Percentiles rank a stretch among this genome's conserved stretches.
Evolutionary conservation across 2,113 vertebrate genomes (phyloP).

Genomic region (Brachypodius melanocephalos): DNA sequence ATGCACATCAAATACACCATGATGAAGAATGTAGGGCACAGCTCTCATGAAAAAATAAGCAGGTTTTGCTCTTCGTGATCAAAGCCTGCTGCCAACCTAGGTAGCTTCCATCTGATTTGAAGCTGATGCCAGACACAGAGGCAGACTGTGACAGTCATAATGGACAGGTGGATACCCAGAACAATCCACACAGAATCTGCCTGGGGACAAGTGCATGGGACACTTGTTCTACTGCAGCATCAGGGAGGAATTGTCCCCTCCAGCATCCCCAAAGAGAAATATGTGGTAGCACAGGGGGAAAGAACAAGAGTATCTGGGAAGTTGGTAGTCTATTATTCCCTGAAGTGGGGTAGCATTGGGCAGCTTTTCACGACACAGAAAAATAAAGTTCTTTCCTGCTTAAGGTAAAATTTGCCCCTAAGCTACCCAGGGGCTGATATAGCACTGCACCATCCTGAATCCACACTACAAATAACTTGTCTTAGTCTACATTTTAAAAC

Average conservation of each 20-base stretch:
- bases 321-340: not conserved
- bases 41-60: not conserved
- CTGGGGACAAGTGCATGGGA: not conserved
- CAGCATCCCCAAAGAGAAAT: not conserved
- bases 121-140: not conserved
- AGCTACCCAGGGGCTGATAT: not conserved
- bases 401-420: conserved; percentile 1
- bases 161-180: not conserved
- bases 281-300: not conserved
- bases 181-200: not conserved
- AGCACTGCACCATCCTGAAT: not conserved
- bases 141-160: rapidly evolving
- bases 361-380: not conserved
- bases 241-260: not conserved
- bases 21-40: not conserved
- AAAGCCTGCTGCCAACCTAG: not conserved
- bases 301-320: not conserved
- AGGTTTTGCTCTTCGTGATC: not conserved
- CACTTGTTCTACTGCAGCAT: not conserved
- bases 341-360: not conserved
- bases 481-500: not conserved
- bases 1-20: not conserved
- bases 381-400: not conserved
- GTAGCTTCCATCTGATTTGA: not conserved
- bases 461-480: not conserved